Evolutionary conservation across 92 coral and sea anemone species (phyloP).

Genomic region (Palythoa grandiflora): DNA sequence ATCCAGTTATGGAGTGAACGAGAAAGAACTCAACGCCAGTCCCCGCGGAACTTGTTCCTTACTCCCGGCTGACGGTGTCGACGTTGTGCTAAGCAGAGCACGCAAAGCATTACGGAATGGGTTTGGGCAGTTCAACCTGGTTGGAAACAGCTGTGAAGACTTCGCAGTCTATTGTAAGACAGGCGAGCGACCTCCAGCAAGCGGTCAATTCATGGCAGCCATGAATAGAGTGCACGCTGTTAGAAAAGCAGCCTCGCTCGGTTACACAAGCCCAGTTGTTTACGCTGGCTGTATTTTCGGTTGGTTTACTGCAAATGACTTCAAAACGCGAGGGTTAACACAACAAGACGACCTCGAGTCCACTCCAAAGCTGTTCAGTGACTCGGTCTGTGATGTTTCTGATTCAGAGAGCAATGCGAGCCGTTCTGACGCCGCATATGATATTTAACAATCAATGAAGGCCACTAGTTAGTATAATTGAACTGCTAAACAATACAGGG

Average conservation of each 20-base stretch:
- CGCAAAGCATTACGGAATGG: slow-evolving; percentile 79
- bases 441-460: no score
- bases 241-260: slow-evolving; percentile 83
- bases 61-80: slow-evolving; percentile 70
- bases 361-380: slow-evolving; percentile 38
- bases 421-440: no score
- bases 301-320: slow-evolving; percentile 84
- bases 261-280: slow-evolving; percentile 93
- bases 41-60: slow-evolving; percentile 85
- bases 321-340: slow-evolving; percentile 41
- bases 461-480: neutral
- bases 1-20: slow-evolving; percentile 67
- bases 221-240: slow-evolving; percentile 90
- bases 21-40: slow-evolving; percentile 62
- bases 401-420: neutral
- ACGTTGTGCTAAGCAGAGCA: slow-evolving; percentile 77
- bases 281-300: slow-evolving; percentile 96
- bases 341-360: slow-evolving; percentile 8
- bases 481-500: neutral
- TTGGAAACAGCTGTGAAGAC: slow-evolving; percentile 97
- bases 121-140: slow-evolving; percentile 90
- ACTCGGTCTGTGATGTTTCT: slow-evolving; percentile 23
- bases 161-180: slow-evolving; percentile 94
- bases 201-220: slow-evolving; percentile 89
- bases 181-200: slow-evolving; percentile 89